A percentile compares a stretch with the other conserved stretches of the same genome.
Conservation (phyloP, 1,140 invertebrate species). For the Lanistes nyassanus region DNA sequence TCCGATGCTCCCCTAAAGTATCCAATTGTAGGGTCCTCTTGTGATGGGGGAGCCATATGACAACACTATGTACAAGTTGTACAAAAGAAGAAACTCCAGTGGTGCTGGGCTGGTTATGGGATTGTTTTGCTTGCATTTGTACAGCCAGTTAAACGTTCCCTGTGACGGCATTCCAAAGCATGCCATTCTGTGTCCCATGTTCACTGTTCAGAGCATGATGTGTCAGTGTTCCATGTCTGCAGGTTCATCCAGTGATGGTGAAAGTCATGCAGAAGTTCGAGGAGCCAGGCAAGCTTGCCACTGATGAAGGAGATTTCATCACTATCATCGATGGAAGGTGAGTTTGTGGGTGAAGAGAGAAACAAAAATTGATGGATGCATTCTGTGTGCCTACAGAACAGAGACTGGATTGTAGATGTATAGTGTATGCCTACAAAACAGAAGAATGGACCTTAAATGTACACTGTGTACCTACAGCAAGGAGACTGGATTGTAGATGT, state of each 20-base stretch:
- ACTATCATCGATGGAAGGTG: conserved; percentile 87
- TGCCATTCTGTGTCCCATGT: too few species aligned
- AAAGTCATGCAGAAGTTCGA: conserved; percentile 75
- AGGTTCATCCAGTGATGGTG: conserved; percentile 71
- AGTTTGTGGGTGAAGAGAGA: conserved; percentile 24
- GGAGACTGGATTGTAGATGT: too few species aligned
- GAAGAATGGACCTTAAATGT: too few species aligned
- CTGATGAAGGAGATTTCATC: conserved; percentile 87
- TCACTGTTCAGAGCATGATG: too few species aligned
- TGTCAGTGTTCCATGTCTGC: neutral
- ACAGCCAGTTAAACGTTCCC: too few species aligned
- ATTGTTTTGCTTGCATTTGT: too few species aligned
- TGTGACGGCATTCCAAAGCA: too few species aligned
- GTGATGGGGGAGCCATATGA: neutral
- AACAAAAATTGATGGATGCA: neutral
- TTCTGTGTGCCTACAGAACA: too few species aligned
- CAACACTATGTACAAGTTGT: neutral
- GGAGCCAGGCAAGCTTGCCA: conserved; percentile 76
- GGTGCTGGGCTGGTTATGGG: neutral
- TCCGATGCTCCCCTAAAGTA: neutral
- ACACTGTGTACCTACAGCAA: too few species aligned
- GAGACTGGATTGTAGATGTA: too few species aligned
- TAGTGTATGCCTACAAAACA: too few species aligned
- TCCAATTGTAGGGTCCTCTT: neutral
- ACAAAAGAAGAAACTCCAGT: neutral